Evolutionary conservation across 2,888 invertebrate species (phyloP).

Genomic region (Cinara cedri): DNA sequence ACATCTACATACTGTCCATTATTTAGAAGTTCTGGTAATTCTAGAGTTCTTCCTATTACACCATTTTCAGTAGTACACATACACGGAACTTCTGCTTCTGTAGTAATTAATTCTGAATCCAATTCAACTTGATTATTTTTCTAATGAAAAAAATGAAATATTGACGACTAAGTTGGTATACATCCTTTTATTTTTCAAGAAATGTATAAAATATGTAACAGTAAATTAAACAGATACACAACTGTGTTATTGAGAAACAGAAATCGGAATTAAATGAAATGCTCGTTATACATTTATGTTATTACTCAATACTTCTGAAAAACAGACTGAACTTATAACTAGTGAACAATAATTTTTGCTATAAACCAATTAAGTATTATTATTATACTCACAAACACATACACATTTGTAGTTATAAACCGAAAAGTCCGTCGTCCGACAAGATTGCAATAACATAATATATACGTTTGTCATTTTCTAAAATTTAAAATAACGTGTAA

Average conservation of each 20-base stretch:
- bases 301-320: not conserved
- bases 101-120: slow-evolving; percentile 14
- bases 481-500: not conserved
- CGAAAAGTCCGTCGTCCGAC: too few relatives aligned
- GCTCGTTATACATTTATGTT: not conserved
- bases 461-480: not conserved
- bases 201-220: not conserved
- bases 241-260: not conserved
- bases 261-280: not conserved
- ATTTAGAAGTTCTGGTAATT: too few relatives aligned
- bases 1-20: too few relatives aligned
- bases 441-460: too few relatives aligned
- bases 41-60: not conserved
- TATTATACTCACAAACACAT: too few relatives aligned
- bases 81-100: slow-evolving; percentile 4
- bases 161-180: slow-evolving; percentile 16
- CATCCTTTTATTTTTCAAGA: slow-evolving; percentile 9
- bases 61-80: not conserved
- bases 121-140: slow-evolving; percentile 12
- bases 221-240: not conserved
- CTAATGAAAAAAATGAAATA: slow-evolving; percentile 22
- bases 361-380: not conserved
- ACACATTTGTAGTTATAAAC: not conserved
- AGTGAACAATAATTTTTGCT: not conserved
- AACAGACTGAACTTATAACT: slow-evolving; percentile 4